Base-by-base conservation (phyloP, 2,113 vertebrate species). In the Rhinichthys klamathensis region DNA sequence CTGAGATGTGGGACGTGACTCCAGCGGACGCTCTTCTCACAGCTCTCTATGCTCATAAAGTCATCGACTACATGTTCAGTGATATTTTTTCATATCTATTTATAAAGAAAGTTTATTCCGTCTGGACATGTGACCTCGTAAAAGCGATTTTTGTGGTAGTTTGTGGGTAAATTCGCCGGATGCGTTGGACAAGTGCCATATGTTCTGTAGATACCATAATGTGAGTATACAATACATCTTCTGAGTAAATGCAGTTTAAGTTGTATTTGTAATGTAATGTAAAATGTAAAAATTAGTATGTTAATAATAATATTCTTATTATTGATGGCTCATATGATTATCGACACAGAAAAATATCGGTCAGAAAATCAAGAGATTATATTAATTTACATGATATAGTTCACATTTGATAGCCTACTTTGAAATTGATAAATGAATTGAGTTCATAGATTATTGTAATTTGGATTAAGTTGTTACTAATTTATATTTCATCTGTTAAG, bases 221-320 rank as follows among this genome's bases (percentile, higher is more conserved):
- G 80, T 82, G 30, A 82, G 80, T 82, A 82, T 69, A n/a, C 72
- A 77, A 30, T 32, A 32, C 74, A 25, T 73, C 69, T n/a, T 72
- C 23, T n/a, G 10, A 73, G 41, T 13, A 44, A 41, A 73, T 73
- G 5, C 38, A 7, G 70, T 44, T 73, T 46, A 73, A 46, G 2
- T 38, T 44, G 32, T 69, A 21, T 38, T 69, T 38, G n/a, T n/a
- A n/a, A n/a, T n/a, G n/a, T n/a, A n/a, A 38, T 23, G 21, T 23
- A 56, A 8, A 38, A 70, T 38, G 7, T 21, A 21, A 16, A 21
- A 8, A 38, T 38, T 4, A 2, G 9, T 23, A 11, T 38, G 10
- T 70, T 38, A 38, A 38, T 70, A 11, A 10, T 21, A 9, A 32
- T 67, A 9, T 6, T 15, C 13, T 38, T 10, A 11, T 38, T 38